These are phyloP conservation scores for Temnothorax unifasciatus DNA, from an alignment of 2,888 invertebrate genomes.

Conservation along the genomic window DNA sequence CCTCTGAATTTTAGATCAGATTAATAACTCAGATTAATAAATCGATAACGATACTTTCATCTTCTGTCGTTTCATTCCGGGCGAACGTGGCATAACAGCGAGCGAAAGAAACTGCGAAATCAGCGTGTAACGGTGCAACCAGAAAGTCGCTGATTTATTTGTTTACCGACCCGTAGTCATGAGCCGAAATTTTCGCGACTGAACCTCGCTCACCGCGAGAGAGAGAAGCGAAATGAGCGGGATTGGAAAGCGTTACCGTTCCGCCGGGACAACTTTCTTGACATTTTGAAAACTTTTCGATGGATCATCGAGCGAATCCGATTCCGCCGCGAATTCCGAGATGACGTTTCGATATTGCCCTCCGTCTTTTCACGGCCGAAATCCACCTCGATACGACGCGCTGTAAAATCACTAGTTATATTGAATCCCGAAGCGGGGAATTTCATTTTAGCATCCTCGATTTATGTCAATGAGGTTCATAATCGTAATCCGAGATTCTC, in stretches of 20 bases:
- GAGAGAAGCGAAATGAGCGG: background rate
- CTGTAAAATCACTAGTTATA: slow-evolving; percentile 30
- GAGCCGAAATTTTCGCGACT: slow-evolving; percentile 63
- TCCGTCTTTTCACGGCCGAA: background rate
- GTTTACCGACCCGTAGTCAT: slow-evolving; percentile 74
- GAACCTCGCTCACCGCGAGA: slow-evolving; percentile 26
- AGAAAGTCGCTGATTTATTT: slow-evolving; percentile 79
- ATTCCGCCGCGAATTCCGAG: slow-evolving; percentile 6
- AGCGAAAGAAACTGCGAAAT: slow-evolving; percentile 73
- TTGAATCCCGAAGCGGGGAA: slow-evolving; percentile 25
- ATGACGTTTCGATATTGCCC: slow-evolving; percentile 39
- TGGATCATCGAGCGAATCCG: slow-evolving; percentile 12
- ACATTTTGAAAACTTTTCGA: slow-evolving; percentile 37
- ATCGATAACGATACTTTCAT: slow-evolving; percentile 20
- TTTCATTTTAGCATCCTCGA: slow-evolving; percentile 52
- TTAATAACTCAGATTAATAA: slow-evolving; percentile 11
- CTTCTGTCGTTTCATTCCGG: background rate
- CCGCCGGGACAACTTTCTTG: slow-evolving; percentile 45
- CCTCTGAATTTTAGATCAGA: background rate
- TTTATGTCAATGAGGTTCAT: slow-evolving; percentile 59
- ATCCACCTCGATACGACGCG: background rate
- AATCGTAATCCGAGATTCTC: slow-evolving; percentile 66
- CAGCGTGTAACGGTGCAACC: slow-evolving; percentile 69
- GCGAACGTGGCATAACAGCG: background rate
- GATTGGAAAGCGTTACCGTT: slow-evolving; percentile 10